Conservation (phyloP, 2,888 invertebrate genomes). For the Pasiphila rectangulata region DNA sequence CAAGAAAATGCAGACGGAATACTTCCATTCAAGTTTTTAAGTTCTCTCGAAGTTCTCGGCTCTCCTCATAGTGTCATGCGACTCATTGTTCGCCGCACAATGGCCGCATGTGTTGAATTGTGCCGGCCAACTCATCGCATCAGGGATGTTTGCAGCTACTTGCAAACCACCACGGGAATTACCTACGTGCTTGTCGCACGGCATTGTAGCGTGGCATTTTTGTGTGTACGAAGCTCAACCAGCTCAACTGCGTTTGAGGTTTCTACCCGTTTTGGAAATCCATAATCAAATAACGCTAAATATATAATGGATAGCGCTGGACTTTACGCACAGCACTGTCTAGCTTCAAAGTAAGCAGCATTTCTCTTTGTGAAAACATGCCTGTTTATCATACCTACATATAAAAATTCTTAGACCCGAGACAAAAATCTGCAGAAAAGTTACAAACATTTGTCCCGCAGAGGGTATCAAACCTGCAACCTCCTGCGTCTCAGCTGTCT, state of each 20-base stretch:
- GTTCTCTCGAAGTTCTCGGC: constrained; percentile 66
- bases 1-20: constrained; percentile 56
- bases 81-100: constrained; percentile 69
- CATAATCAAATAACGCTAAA: no score
- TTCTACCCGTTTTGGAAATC: no score
- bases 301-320: no score
- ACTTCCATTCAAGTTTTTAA: constrained; percentile 70
- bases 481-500: no score
- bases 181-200: constrained; percentile 24
- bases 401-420: no score
- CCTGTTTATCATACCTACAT: no score
- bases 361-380: no score
- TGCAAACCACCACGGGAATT: constrained; percentile 22
- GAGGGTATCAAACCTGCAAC: no score
- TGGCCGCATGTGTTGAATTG: constrained; percentile 67
- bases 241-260: constrained; percentile 11
- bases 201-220: constrained; percentile 7
- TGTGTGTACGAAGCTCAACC: constrained; percentile 8
- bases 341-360: no score
- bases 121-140: constrained; percentile 59
- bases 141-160: constrained; percentile 29
- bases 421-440: no score
- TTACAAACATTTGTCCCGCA: no score
- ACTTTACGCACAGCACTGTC: no score
- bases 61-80: constrained; percentile 60